Percentiles rank a stretch among this genome's conserved stretches.
Conservation (phyloP, 2,888 invertebrate genomes). For the Nipponacmea schrenckii region DNA sequence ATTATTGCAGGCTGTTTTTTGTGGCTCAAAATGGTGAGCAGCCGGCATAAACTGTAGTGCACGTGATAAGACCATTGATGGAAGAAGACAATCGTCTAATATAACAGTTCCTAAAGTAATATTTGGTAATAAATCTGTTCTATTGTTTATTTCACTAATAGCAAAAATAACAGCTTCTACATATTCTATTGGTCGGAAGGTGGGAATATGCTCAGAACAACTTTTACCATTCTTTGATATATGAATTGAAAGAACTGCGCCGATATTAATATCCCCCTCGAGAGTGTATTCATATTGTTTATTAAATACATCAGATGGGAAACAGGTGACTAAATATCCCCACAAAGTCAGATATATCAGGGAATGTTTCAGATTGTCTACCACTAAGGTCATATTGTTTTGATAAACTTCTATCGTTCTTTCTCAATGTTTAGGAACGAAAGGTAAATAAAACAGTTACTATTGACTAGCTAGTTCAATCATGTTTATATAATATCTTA, state of each 20-base stretch:
- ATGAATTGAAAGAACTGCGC: conserved; percentile 47
- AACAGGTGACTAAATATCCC: conserved; percentile 8
- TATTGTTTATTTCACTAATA: conserved; percentile 40
- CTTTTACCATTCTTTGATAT: conserved; percentile 27
- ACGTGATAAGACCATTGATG: conserved; percentile 40
- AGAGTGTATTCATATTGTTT: conserved; percentile 18
- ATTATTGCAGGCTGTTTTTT: background rate
- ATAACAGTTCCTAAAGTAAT: conserved; percentile 42
- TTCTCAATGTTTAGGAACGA: too few species aligned
- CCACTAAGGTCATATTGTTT: too few species aligned
- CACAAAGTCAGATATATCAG: background rate
- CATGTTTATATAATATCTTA: too few species aligned
- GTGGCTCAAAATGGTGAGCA: conserved; percentile 10
- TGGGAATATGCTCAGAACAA: conserved; percentile 29
- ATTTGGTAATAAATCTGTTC: conserved; percentile 35
- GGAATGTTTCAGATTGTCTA: too few species aligned
- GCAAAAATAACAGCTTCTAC: conserved; percentile 44
- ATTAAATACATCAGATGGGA: conserved; percentile 37
- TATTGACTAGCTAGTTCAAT: too few species aligned
- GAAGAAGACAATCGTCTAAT: conserved; percentile 45
- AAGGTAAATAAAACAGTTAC: too few species aligned
- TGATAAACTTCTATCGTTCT: too few species aligned
- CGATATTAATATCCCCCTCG: conserved; percentile 42
- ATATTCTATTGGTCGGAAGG: conserved; percentile 33
- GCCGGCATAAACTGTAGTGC: conserved; percentile 47